Percentiles rank a stretch among this genome's conserved stretches.
Conservation (phyloP, 2,888 invertebrate genomes). For the Balanococcus diminutus region DNA sequence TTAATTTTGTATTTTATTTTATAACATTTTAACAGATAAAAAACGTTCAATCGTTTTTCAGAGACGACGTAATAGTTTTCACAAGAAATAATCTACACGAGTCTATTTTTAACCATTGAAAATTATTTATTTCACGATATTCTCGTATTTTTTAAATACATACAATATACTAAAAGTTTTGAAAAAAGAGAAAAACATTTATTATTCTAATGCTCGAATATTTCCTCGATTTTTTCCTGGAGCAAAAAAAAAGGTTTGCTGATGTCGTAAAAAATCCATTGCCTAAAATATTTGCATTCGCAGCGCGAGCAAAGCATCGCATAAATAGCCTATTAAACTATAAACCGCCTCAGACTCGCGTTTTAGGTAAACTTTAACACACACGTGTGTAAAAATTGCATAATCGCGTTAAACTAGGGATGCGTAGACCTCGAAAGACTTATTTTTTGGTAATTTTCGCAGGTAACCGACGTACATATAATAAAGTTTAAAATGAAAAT, state of each 20-base stretch:
- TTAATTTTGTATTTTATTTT: no score
- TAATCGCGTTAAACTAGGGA: background rate
- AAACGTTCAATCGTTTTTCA: no score
- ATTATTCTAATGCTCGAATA: background rate
- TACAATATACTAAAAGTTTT: no score
- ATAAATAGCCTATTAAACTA: background rate
- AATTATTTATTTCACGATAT: background rate
- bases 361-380: background rate
- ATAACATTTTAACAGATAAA: no score
- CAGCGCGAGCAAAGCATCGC: background rate
- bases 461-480: background rate
- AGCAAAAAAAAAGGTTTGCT: background rate
- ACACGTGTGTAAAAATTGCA: background rate
- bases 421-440: background rate
- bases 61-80: background rate
- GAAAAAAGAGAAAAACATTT: background rate
- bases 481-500: no score
- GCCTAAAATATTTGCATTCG: background rate
- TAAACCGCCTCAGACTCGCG: background rate
- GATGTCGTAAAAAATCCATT: background rate
- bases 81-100: background rate
- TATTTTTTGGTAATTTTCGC: background rate
- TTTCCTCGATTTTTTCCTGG: background rate
- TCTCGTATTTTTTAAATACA: background rate
- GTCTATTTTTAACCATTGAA: background rate